Evolutionary conservation across 1,140 invertebrate genomes (phyloP).

Genomic region (Pseudomyrmex concolor): DNA sequence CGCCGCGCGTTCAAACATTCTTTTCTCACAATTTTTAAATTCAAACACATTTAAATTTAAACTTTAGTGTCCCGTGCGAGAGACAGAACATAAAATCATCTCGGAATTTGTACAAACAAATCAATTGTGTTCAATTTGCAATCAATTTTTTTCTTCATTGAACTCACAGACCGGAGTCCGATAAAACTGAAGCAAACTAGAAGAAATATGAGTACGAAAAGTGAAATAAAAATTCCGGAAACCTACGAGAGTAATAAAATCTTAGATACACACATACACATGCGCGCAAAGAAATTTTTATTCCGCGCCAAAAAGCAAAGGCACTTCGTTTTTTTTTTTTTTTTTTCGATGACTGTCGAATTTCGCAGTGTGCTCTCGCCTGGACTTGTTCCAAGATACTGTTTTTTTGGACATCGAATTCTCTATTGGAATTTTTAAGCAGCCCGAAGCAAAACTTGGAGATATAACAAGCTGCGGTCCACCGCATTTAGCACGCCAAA

Average conservation of each 20-base stretch:
- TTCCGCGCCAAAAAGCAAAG: conserved; percentile 38
- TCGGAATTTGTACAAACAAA: too few relatives aligned
- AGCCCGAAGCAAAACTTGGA: conserved; percentile 47
- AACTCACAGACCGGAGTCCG: too few relatives aligned
- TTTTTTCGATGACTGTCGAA: conserved; percentile 27
- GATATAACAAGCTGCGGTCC: conserved; percentile 63
- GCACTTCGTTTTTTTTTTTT: conserved; percentile 2
- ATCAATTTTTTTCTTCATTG: too few relatives aligned
- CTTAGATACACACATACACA: background rate
- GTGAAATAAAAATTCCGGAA: background rate
- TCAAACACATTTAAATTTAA: background rate
- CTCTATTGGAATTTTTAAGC: conserved; percentile 49
- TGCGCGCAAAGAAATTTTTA: conserved; percentile 22
- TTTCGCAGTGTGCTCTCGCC: conserved; percentile 17
- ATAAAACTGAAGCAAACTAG: background rate
- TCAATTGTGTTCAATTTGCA: too few relatives aligned
- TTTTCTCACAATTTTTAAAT: background rate
- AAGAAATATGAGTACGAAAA: conserved; percentile 3
- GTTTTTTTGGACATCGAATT: conserved; percentile 43
- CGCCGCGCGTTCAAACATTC: background rate
- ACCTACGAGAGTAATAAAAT: conserved; percentile 17
- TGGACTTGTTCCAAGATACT: conserved; percentile 53
- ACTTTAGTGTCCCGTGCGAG: too few relatives aligned
- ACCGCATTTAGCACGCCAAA: conserved; percentile 24
- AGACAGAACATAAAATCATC: too few relatives aligned